These are phyloP conservation scores for Argya squamiceps DNA, from an alignment of 2,797 vertebrate genomes.

Conservation along the genomic window DNA sequence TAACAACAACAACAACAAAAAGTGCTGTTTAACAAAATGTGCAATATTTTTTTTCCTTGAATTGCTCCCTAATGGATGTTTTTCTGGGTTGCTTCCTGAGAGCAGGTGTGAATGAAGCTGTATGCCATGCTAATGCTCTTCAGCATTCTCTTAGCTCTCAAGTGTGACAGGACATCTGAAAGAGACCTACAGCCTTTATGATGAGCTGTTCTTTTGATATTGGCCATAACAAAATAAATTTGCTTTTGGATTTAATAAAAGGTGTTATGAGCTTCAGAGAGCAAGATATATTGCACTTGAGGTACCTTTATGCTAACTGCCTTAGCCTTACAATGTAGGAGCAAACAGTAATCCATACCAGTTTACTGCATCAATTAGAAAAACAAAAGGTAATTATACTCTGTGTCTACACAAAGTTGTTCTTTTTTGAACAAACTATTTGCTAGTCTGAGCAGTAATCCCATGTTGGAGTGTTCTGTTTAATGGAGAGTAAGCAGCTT, in stretches of 20 bases:
- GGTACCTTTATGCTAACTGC: neutral
- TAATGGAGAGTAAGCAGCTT: neutral
- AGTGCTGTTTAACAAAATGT: neutral
- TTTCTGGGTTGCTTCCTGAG: neutral
- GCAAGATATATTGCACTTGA: neutral
- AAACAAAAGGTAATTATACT: neutral
- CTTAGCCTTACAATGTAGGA: neutral
- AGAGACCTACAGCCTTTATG: neutral
- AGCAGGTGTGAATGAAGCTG: neutral
- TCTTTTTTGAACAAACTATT: neutral
- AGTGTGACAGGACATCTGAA: neutral
- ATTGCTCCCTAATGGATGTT: neutral
- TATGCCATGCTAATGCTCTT: neutral
- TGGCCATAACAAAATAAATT: neutral
- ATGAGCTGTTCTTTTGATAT: neutral
- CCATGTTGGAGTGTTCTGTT: neutral
- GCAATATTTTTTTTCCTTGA: neutral
- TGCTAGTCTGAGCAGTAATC: neutral
- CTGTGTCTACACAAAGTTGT: neutral
- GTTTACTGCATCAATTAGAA: neutral
- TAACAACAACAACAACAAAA: accelerated
- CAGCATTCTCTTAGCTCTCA: neutral
- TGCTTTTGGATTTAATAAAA: neutral
- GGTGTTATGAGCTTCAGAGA: neutral
- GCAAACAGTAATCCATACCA: neutral